Evolutionary conservation across 2,113 vertebrate species (phyloP).

Genomic region (Ciconia stormi): DNA sequence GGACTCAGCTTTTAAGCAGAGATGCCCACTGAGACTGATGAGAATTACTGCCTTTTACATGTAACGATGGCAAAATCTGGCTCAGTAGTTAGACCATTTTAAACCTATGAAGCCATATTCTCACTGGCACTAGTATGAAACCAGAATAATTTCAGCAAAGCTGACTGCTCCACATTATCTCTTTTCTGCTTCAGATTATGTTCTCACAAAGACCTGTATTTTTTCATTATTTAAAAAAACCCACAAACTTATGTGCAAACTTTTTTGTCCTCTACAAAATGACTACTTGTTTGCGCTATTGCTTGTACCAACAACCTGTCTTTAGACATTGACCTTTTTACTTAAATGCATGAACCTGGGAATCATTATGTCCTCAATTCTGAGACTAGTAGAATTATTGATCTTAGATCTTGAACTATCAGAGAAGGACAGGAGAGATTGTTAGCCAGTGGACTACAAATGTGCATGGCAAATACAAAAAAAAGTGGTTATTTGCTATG

Average conservation of each 20-base stretch:
- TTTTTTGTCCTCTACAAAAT: background rate
- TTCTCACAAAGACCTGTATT: background rate
- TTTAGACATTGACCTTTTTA: background rate
- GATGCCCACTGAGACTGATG: background rate
- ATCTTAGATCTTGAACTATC: background rate
- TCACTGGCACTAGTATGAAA: background rate
- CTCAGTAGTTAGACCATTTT: background rate
- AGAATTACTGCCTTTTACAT: background rate
- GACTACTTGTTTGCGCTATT: background rate
- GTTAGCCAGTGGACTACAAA: background rate
- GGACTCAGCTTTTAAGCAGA: background rate
- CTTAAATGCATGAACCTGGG: background rate
- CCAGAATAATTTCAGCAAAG: background rate
- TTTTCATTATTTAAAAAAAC: background rate
- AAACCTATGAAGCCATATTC: background rate
- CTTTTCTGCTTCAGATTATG: background rate
- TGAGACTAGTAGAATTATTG: background rate
- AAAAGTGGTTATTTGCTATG: background rate
- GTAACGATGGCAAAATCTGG: background rate
- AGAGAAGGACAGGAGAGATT: background rate
- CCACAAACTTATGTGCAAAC: background rate
- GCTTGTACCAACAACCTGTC: background rate
- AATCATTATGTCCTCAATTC: background rate
- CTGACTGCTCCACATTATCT: background rate
- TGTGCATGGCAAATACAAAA: background rate